A percentile compares a stretch with the other conserved stretches of the same genome.
Conservation (phyloP, 1,140 invertebrate species). For the Ceratina japonica region DNA sequence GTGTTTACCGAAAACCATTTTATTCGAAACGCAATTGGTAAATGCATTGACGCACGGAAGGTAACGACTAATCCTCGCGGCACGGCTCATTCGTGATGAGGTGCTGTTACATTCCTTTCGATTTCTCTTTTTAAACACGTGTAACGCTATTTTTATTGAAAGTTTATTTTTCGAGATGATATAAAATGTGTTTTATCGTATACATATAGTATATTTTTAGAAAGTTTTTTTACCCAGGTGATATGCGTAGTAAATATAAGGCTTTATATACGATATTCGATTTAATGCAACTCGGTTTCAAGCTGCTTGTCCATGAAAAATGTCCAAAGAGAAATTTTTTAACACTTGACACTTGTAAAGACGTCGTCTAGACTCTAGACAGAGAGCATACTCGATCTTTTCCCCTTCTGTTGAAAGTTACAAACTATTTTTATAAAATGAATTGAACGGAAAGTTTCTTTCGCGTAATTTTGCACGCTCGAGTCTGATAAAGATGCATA, state of each 20-base stretch:
- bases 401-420: constrained; percentile 5
- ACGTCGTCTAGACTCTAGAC: background rate
- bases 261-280: constrained; percentile 22
- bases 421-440: constrained; percentile 35
- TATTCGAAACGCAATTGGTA: constrained; percentile 1
- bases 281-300: constrained; percentile 26
- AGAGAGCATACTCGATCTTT: background rate
- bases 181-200: constrained; percentile 64
- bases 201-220: constrained; percentile 64
- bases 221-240: constrained; percentile 66
- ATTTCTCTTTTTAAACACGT: constrained; percentile 47
- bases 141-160: constrained; percentile 56
- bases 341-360: background rate
- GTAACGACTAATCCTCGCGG: no score
- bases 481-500: background rate
- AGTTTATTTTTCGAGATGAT: constrained; percentile 67
- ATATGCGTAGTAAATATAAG: constrained; percentile 53
- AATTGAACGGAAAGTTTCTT: background rate
- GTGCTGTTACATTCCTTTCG: constrained; percentile 65
- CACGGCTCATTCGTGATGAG: constrained; percentile 56
- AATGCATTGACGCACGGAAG: constrained; percentile 14
- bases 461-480: constrained; percentile 5
- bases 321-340: background rate
- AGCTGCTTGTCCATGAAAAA: constrained; percentile 1
- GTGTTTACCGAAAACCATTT: background rate